Evolutionary conservation across 2,113 vertebrate species (phyloP).

Genomic region (Dicaeum eximium): DNA sequence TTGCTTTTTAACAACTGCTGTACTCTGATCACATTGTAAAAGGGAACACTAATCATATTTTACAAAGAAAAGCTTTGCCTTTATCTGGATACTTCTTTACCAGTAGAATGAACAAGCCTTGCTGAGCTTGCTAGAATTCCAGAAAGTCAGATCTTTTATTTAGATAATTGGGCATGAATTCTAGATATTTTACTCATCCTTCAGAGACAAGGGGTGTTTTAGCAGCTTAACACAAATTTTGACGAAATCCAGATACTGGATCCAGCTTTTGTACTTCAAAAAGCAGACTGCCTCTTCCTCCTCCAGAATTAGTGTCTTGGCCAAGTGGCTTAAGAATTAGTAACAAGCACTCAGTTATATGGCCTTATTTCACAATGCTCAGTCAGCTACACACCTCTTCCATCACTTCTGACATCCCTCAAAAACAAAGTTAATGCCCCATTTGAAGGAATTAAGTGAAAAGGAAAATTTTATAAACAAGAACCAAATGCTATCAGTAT

Average conservation of each 20-base stretch:
- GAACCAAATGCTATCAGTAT: background rate
- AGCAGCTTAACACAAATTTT: background rate
- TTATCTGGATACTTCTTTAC: background rate
- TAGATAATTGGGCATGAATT: background rate
- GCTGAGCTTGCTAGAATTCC: background rate
- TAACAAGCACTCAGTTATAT: background rate
- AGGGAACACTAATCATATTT: background rate
- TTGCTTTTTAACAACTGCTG: background rate
- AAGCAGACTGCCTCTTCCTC: background rate
- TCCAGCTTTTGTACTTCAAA: background rate
- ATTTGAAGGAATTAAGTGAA: background rate
- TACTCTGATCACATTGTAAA: background rate
- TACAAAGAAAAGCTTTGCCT: background rate
- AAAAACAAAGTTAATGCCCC: background rate
- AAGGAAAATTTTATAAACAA: background rate
- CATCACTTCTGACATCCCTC: background rate
- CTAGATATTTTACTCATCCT: background rate
- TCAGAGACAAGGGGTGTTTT: background rate
- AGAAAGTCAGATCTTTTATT: background rate
- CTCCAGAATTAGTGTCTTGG: background rate
- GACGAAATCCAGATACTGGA: background rate
- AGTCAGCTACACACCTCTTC: background rate
- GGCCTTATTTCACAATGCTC: background rate
- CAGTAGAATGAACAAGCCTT: background rate
- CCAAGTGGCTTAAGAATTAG: background rate